These are phyloP conservation scores for Agrotis ipsilon DNA, from an alignment of 2,888 invertebrate genomes.

Conservation along the genomic window DNA sequence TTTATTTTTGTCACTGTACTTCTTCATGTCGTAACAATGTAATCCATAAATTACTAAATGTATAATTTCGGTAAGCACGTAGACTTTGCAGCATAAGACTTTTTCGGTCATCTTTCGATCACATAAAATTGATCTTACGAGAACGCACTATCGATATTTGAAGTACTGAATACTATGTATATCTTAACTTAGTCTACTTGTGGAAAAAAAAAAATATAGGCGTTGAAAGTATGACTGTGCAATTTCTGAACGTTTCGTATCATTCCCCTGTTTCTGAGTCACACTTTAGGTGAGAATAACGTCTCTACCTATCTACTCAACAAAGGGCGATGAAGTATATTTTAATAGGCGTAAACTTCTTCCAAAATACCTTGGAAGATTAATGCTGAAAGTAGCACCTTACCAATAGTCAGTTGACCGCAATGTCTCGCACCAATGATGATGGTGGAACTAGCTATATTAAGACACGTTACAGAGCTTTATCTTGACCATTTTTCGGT, in stretches of 20 bases:
- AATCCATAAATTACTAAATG: too few relatives aligned
- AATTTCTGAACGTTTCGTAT: neutral
- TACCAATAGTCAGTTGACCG: constrained; percentile 15
- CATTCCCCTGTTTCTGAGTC: neutral
- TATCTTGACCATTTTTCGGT: constrained; percentile 35
- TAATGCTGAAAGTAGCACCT: neutral
- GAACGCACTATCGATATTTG: too few relatives aligned
- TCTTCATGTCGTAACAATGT: too few relatives aligned
- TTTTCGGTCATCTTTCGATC: too few relatives aligned
- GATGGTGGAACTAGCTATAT: constrained; percentile 32
- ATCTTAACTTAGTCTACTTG: too few relatives aligned
- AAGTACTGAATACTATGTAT: too few relatives aligned
- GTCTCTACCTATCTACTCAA: neutral
- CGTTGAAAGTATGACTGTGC: neutral
- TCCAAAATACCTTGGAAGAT: constrained; percentile 21
- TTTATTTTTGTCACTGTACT: too few relatives aligned
- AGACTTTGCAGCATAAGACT: too few relatives aligned
- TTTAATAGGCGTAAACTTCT: constrained; percentile 3
- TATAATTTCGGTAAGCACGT: too few relatives aligned
- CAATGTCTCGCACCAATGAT: constrained; percentile 35
- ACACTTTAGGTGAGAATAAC: neutral
- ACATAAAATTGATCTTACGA: too few relatives aligned
- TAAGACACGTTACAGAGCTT: constrained; percentile 6
- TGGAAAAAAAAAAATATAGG: too few relatives aligned
- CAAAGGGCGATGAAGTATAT: constrained; percentile 16